Conservation (phyloP, 2,888 invertebrate species). For the Thecocarcelia acutangulata region DNA sequence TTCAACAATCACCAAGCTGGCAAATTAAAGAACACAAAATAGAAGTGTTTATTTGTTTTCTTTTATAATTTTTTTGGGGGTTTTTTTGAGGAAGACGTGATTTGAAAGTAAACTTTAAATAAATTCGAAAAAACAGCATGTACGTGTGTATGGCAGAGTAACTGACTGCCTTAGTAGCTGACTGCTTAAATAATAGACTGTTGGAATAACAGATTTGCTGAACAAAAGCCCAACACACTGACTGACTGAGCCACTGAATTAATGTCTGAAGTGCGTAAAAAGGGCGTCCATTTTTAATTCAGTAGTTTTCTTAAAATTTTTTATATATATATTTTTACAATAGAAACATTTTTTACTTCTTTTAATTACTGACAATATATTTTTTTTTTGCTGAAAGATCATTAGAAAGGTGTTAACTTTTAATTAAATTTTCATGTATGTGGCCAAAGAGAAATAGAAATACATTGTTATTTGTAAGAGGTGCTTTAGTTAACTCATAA, state of each 20-base stretch:
- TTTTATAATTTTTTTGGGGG: not conserved
- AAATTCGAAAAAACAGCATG: not conserved
- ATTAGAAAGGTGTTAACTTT: constrained; percentile 41
- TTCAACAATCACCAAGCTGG: constrained; percentile 41
- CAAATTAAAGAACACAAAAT: constrained; percentile 55
- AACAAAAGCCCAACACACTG: too few relatives aligned
- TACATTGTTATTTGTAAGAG: not conserved
- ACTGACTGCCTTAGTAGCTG: constrained; percentile 1
- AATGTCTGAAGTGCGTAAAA: constrained; percentile 33
- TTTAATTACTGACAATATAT: constrained; percentile 64
- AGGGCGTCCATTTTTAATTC: constrained; percentile 47
- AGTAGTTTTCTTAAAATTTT: constrained; percentile 48
- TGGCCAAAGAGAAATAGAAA: not conserved
- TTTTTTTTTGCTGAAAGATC: constrained; percentile 45
- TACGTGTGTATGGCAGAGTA: not conserved
- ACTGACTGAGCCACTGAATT: not conserved
- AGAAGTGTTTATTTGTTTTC: constrained; percentile 22
- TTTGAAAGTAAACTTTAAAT: constrained; percentile 39
- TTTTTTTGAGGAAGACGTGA: constrained; percentile 51
- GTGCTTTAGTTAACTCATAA: not conserved
- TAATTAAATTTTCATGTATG: not conserved
- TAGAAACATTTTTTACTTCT: constrained; percentile 62
- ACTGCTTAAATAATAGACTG: not conserved
- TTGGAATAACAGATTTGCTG: too few relatives aligned
- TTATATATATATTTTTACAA: constrained; percentile 23